Conservation (phyloP, 2,888 invertebrate species). For the Rhaphigaster nebulosa region DNA sequence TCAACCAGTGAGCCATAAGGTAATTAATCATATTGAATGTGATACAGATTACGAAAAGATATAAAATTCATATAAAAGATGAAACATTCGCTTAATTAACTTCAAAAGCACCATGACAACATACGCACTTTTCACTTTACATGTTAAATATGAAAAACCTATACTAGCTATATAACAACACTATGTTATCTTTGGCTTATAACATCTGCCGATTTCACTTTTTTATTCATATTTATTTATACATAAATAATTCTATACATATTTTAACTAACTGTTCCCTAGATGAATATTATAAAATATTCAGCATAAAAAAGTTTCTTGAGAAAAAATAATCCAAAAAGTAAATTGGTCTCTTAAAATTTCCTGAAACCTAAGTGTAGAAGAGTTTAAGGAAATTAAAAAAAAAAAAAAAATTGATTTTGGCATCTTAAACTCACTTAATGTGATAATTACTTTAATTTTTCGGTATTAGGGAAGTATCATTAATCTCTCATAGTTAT, state of each 20-base stretch:
- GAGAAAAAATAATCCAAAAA: slow-evolving; percentile 37
- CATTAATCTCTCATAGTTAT: background rate
- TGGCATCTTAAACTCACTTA: slow-evolving; percentile 54
- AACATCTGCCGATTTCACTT: slow-evolving; percentile 52
- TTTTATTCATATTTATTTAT: slow-evolving; percentile 39
- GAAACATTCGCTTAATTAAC: slow-evolving; percentile 44
- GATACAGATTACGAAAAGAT: slow-evolving; percentile 50
- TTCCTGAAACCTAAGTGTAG: background rate
- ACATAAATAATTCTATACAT: slow-evolving; percentile 47
- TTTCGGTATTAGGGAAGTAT: background rate
- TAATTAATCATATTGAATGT: slow-evolving; percentile 39
- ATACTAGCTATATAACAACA: slow-evolving; percentile 55
- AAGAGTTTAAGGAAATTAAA: background rate
- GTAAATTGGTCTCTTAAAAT: slow-evolving; percentile 16
- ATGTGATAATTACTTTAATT: background rate
- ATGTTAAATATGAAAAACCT: slow-evolving; percentile 50
- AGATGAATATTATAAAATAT: slow-evolving; percentile 53
- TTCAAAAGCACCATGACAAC: slow-evolving; percentile 57
- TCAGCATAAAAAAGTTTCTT: slow-evolving; percentile 26
- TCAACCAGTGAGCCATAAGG: background rate
- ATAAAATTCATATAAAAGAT: slow-evolving; percentile 57
- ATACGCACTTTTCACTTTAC: slow-evolving; percentile 56
- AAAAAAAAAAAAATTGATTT: slow-evolving; percentile 39
- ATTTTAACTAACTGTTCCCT: slow-evolving; percentile 56
- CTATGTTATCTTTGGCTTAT: slow-evolving; percentile 58